Base-by-base conservation (phyloP, 2,113 vertebrate genomes). In the Saiga tatarica region DNA sequence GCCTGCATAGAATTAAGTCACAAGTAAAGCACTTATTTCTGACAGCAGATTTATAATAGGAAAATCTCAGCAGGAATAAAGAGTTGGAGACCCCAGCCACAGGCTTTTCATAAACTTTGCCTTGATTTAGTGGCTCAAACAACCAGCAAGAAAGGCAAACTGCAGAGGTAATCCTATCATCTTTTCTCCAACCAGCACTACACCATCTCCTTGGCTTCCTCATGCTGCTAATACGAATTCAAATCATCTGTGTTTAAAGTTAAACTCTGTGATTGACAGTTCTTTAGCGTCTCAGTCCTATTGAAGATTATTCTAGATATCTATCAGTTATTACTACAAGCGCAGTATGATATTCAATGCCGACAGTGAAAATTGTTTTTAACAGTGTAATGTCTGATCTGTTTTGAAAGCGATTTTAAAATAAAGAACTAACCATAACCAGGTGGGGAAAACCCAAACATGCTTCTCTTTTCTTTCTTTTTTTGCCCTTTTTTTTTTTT, bases 31-130 rank as follows among this genome's bases (percentile, higher is more conserved):
- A 99, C 98, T 99, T 98, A 98, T 93, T 99, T 98, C 97, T 98
- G 99, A 99, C 98, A 99, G 99, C 98, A 99, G 99, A 99, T 99
- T 99, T 99, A 99, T 99, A 99, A 99, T 98, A 99, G 98, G 98
- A 99, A 99, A 99, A 99, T 98, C 99, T 84, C 99, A 98, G 98
- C 99, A 98, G 99, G 99, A 99, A 98, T 23, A 98, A 99, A 98
- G 98, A 99, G 98, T 98, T 99, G 99, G 98, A 99, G 99, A 99
- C 98, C 98, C 97, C 98, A 0, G 79, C 99, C 97, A 97, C 98
- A 99, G 98, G 98, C 98, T 99, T 98, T 99, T 99, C 99, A 99
- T 99, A 99, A 99, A 99, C 99, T 99, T 98, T 99, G 98, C 98
- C 99, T 99, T 99, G 99, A 99, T 99, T 99, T 99, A 99, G 98